A percentile compares a stretch with the other conserved stretches of the same genome.
Conservation (phyloP, 1,140 invertebrate species). For the Nebria ingens region DNA sequence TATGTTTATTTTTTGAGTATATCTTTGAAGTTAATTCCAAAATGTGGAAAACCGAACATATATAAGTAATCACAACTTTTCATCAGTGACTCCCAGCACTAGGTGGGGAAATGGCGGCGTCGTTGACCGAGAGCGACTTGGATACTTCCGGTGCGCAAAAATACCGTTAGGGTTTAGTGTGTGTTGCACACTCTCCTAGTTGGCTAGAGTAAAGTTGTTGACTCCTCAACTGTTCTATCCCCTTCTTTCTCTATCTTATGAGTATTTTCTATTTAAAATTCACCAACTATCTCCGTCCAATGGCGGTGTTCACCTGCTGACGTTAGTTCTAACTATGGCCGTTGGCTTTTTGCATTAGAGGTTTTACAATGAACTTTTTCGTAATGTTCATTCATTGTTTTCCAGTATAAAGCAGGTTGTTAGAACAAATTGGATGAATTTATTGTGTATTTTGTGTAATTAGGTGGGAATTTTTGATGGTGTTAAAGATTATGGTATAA, state of each 20-base stretch:
- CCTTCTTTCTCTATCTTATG: not conserved
- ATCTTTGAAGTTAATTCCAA: too few relatives aligned
- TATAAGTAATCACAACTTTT: too few relatives aligned
- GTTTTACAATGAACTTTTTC: not conserved
- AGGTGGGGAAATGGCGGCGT: conserved; percentile 4
- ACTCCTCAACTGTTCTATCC: not conserved
- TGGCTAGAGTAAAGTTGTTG: not conserved
- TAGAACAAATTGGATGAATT: too few relatives aligned
- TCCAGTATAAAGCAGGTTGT: too few relatives aligned
- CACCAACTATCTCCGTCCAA: not conserved
- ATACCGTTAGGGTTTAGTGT: not conserved
- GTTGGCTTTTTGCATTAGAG: not conserved
- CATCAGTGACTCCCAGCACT: too few relatives aligned
- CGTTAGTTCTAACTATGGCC: not conserved
- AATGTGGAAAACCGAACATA: too few relatives aligned
- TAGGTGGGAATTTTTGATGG: too few relatives aligned
- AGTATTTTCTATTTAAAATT: not conserved
- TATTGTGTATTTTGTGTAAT: too few relatives aligned
- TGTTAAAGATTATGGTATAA: too few relatives aligned
- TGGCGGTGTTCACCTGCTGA: not conserved
- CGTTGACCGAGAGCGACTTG: conserved; percentile 3
- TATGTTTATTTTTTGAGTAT: too few relatives aligned
- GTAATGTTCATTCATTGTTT: not conserved
- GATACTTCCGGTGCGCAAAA: conserved; percentile 4
- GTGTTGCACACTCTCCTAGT: not conserved